Base-by-base conservation (phyloP, 2,113 vertebrate species). In the Pagrus major region DNA sequence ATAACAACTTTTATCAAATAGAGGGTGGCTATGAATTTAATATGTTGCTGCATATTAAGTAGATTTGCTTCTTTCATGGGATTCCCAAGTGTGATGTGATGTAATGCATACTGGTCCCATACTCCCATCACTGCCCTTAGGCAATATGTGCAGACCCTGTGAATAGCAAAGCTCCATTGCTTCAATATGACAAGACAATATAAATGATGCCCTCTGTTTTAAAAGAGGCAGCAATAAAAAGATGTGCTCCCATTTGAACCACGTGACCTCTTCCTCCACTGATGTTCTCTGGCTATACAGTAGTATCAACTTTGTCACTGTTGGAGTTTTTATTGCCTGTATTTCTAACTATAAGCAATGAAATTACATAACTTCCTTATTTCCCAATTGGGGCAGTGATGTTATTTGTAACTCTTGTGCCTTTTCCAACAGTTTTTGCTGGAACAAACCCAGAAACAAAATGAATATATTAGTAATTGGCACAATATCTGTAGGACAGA, bases 131-230 rank as follows among this genome's bases (percentile, higher is more conserved):
- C 31, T 3, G 15, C 49, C 81, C 64, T 23, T 12, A 4, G 84
- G 83, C 75, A 33, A 27, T 21, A 23, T 61, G 42, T 66, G 72
- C 46, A 70, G 51, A 71, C 52, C 52, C 55, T 23, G 49, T 59
- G 58, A 59, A 69, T 54, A 27, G 75, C 44, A 49, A 39, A 55
- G 59, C 44, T 49, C n/a, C 47, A 21, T 67, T 31, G n/a, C 31
- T 12, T 82, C 35, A 20, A n/a, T 37, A 25, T 67, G 80, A 80
- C 46, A 70, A 52, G 64, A 42, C 51, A 47, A 66, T 49, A 69
- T 68, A 60, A 80, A 67, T 12, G 14, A 80, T 66, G 21, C 27
- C 51, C 47, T 79, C 27, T 74, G 31, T 47, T 68, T 87, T 71
- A 16, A 46, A 67, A 14, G 21, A 67, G 55, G 5, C 55, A 42